Base-by-base conservation (phyloP, 1,140 invertebrate genomes). In the Diorhabda sublineata region DNA sequence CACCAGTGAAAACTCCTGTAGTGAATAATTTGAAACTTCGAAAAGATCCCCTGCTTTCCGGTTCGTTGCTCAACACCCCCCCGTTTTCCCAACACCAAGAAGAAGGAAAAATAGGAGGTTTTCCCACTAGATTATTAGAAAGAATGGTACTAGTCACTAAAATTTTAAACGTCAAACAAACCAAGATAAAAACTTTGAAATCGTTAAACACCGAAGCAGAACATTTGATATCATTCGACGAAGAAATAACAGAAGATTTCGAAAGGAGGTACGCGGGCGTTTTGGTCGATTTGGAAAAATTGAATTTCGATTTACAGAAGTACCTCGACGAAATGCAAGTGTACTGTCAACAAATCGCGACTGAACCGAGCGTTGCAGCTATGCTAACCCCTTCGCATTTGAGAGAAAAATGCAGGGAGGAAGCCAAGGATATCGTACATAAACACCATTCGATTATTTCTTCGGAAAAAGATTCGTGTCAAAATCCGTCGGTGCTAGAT, bases 181-280 rank as follows among this genome's bases (percentile, higher is more conserved):
- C 87, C 3, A 93, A 92, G 83, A 90, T 98, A 9, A 86, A 89
- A 67, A 86, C 88, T 57, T 81, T 98, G 57, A 91, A 90, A 78
- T 89, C 92, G 57, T 93, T 97, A 89, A 98, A 98, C 78, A 86
- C 89, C 69, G 91, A 95, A 79, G 95, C 93, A 9, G 96, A 98
- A 81, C 92, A 92, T 81, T 87, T 90, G 74, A 88, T 89, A 78
- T 93, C 92, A 4, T 92, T 92, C 80, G 89, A 90, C 42, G 87
- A 92, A 76, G 84, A 86, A 62, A 85, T 95, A 67, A 86, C 90
- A 7, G 86, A 92, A 61, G 94, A 97, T 75, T 98, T 97, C 81
- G 92, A 97, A 81, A 88, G 90, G 75, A 88, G 88, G 78, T 99
- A 99, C 83, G 96, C 96, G 6, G 87, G 88, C 43, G 88, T 92